Evolutionary conservation across 2,888 invertebrate genomes (phyloP).

Genomic region (Adelognathus sp.): DNA sequence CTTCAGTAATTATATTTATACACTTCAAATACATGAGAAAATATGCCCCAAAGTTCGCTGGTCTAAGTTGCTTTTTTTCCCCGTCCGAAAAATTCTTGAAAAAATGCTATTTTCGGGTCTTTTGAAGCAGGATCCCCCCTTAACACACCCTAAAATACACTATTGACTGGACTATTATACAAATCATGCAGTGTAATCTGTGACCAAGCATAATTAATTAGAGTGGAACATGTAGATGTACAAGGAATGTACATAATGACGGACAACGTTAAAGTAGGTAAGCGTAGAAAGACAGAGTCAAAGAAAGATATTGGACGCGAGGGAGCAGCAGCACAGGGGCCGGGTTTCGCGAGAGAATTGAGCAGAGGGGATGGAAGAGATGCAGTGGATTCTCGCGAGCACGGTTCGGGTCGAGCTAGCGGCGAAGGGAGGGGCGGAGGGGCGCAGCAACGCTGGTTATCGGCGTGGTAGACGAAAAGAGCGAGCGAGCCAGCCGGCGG

Average conservation of each 20-base stretch:
- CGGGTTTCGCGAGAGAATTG: conserved; percentile 56
- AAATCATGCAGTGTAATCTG: neutral
- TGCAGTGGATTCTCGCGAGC: conserved; percentile 50
- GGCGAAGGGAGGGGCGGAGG: conserved; percentile 6
- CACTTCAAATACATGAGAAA: too few relatives aligned
- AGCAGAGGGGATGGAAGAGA: conserved; percentile 23
- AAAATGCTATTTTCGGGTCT: too few relatives aligned
- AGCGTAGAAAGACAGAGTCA: conserved; percentile 22
- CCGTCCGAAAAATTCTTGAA: too few relatives aligned
- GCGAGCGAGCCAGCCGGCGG: conserved; percentile 46
- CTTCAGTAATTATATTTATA: too few relatives aligned
- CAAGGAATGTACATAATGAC: neutral
- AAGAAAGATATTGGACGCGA: conserved; percentile 45
- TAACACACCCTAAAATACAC: too few relatives aligned
- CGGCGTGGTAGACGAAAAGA: conserved; percentile 23
- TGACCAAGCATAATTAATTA: neutral
- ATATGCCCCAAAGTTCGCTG: too few relatives aligned
- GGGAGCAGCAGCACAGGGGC: conserved; percentile 56
- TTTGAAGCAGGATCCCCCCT: too few relatives aligned
- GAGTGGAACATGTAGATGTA: neutral
- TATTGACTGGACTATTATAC: too few relatives aligned
- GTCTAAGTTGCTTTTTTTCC: too few relatives aligned
- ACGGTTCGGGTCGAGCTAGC: neutral
- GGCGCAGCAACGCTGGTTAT: conserved; percentile 17
- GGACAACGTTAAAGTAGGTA: neutral